phyloP scores from a whole-genome alignment of 1,140 invertebrate genomes.

The Latrodectus geometricus region DNA sequence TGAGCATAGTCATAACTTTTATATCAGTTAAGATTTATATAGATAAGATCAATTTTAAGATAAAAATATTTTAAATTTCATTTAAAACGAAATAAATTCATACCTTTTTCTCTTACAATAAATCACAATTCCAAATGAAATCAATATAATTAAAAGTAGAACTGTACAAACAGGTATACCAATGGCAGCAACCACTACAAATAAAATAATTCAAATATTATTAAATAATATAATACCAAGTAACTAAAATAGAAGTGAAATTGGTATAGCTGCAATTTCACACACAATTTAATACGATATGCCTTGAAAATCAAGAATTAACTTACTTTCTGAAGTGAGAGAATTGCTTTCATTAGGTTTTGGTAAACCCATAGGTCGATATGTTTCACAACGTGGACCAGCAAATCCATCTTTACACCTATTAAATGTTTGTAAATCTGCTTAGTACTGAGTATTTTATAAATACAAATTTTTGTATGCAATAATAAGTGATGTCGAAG shows the following conservation, averaged over 20 bases:
- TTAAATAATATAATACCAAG: too few relatives aligned
- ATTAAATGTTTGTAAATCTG: background rate
- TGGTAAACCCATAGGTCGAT: constrained; percentile 15
- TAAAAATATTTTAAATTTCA: too few relatives aligned
- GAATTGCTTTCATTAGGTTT: constrained; percentile 23
- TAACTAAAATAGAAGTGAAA: too few relatives aligned
- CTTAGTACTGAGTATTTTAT: too few relatives aligned
- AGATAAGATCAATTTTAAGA: too few relatives aligned
- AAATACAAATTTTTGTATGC: too few relatives aligned
- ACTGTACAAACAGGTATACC: constrained; percentile 58
- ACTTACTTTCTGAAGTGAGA: constrained; percentile 45
- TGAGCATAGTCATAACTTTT: too few relatives aligned
- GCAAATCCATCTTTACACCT: constrained; percentile 68
- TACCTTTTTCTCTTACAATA: constrained; percentile 64
- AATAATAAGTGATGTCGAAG: too few relatives aligned
- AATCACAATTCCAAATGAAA: constrained; percentile 65
- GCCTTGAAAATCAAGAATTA: background rate
- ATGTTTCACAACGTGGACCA: constrained; percentile 68
- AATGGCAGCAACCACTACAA: constrained; percentile 55
- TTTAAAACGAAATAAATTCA: too few relatives aligned
- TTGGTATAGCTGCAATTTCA: too few relatives aligned
- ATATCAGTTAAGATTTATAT: too few relatives aligned
- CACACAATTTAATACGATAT: too few relatives aligned
- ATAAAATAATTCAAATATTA: background rate
- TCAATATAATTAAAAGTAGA: constrained; percentile 63